Evolutionary conservation across 2,113 vertebrate genomes (phyloP), one percentile per base, ranked within the genome.

Genomic region (Misgurnus anguillicaudatus): DNA sequence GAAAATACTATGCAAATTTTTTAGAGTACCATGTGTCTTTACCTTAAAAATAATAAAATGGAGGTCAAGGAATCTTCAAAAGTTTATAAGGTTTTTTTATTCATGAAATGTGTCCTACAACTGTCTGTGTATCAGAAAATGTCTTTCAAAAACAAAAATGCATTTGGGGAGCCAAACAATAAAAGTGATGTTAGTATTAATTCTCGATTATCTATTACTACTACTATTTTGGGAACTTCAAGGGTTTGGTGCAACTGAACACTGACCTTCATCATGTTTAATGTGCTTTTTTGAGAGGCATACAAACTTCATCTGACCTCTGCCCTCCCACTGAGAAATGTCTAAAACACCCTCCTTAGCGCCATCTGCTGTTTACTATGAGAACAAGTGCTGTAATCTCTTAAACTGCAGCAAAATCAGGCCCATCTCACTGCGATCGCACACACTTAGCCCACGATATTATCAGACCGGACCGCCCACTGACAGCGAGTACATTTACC

Each of bases 261-360:
- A 9, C 69, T 72, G 69, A 62, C 57, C 41, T 74, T 62, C 71
- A 31, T 19, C 13, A 36, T 61, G 41, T 74, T 48, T 13, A 70
- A 6, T 53, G 47, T n/a, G 13, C 24, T 17, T 62, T 19, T 57
- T n/a, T 57, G n/a, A 57, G 7, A 55, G 16, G 16, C 71, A 31
- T 19, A 58, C 67, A 57, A 38, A 74, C 81, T 83, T 79, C 41
- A 36, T 72, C 51, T 81, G 82, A 73, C 69, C 80, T 48, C 78
- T 79, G 78, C 31, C 47, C 70, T 53, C 70, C 70, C 70, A 36
- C 71, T 74, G 71, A 74, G 57, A 4, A 62, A 9, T 39, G 6
- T 38, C 16, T 60, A 11, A 19, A 53, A 67, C 47, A 17, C n/a
- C 55, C 65, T 81, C n/a, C 48, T 24, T 38, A 72, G 73, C 58